Conservation (phyloP, 2,888 invertebrate genomes). For the Brassicogethes aeneus region DNA sequence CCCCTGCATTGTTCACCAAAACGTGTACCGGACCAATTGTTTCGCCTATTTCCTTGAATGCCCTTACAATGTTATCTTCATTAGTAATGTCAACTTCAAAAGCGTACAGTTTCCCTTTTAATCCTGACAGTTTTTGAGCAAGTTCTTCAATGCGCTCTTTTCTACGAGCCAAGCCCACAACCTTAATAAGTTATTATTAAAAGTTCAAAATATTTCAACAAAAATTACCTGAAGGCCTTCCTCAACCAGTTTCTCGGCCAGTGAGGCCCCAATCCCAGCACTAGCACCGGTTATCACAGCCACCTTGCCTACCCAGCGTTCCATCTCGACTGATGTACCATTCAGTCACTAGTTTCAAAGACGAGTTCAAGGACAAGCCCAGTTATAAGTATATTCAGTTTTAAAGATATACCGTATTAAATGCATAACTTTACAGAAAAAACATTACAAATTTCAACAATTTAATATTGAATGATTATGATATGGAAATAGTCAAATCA, state of each 20-base stretch:
- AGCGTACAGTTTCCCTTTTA: slow-evolving; percentile 9
- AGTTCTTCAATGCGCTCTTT: neutral
- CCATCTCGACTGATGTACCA: too few species aligned
- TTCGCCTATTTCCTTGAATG: slow-evolving; percentile 14
- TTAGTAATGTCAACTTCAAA: slow-evolving; percentile 11
- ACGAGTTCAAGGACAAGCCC: neutral
- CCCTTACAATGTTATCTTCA: slow-evolving; percentile 12
- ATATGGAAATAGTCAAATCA: too few species aligned
- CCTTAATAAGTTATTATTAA: neutral
- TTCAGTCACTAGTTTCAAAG: too few species aligned
- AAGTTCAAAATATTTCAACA: neutral
- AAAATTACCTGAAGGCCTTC: slow-evolving; percentile 8
- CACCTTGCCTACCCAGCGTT: slow-evolving; percentile 11
- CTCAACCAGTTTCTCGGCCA: slow-evolving; percentile 10
- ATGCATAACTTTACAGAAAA: too few species aligned
- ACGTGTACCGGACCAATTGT: slow-evolving; percentile 16
- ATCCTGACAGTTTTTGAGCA: slow-evolving; percentile 1
- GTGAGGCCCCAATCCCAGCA: slow-evolving; percentile 10
- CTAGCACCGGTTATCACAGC: slow-evolving; percentile 12
- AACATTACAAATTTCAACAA: too few species aligned
- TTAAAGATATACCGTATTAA: too few species aligned
- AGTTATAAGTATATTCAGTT: too few species aligned
- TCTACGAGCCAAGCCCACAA: slow-evolving; percentile 5
- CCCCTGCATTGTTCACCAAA: slow-evolving; percentile 17
- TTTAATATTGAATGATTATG: too few species aligned